Percentiles rank a stretch among this genome's conserved stretches.
Conservation (phyloP, 2,113 vertebrate species). For the Trematomus loennbergii region DNA sequence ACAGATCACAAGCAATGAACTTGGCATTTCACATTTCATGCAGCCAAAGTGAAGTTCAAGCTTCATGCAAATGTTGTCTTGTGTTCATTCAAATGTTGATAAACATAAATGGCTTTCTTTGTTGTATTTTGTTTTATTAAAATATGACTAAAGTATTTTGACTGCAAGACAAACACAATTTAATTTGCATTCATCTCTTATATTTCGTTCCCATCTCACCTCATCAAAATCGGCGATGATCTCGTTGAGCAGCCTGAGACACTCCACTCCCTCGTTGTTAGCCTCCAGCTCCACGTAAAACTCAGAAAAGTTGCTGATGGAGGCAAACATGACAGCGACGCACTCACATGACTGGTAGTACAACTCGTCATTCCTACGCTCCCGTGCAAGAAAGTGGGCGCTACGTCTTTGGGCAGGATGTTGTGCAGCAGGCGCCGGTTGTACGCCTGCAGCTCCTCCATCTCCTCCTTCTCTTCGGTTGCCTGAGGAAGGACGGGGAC, state of each 20-base stretch:
- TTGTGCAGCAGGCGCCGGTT: slow-evolving; percentile 96
- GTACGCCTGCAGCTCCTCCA: slow-evolving; percentile 98
- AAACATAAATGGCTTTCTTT: neutral
- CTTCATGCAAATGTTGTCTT: neutral
- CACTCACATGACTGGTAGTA: slow-evolving; percentile 99
- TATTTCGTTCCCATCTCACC: slow-evolving; percentile 77
- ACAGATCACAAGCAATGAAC: neutral
- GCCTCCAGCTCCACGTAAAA: slow-evolving; percentile 98
- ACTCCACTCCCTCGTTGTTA: slow-evolving; percentile 98
- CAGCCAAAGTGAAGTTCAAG: too few relatives aligned
- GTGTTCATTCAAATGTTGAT: neutral
- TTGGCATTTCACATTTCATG: neutral
- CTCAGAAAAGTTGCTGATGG: slow-evolving; percentile 99
- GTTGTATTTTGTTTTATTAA: neutral
- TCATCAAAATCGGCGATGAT: slow-evolving; percentile 98
- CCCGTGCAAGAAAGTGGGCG: slow-evolving; percentile 94
- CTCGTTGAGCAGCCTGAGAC: slow-evolving; percentile 95
- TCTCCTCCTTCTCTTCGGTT: slow-evolving; percentile 98
- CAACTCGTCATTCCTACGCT: slow-evolving; percentile 95
- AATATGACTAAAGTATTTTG: neutral
- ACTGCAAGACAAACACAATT: neutral
- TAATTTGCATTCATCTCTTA: neutral
- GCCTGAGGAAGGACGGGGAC: slow-evolving; percentile 83
- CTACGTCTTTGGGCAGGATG: slow-evolving; percentile 98
- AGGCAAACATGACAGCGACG: slow-evolving; percentile 98